A percentile compares a stretch with the other conserved stretches of the same genome.
Evolutionary conservation across 2,888 invertebrate genomes (phyloP).

Genomic region (Tipula confusa): DNA sequence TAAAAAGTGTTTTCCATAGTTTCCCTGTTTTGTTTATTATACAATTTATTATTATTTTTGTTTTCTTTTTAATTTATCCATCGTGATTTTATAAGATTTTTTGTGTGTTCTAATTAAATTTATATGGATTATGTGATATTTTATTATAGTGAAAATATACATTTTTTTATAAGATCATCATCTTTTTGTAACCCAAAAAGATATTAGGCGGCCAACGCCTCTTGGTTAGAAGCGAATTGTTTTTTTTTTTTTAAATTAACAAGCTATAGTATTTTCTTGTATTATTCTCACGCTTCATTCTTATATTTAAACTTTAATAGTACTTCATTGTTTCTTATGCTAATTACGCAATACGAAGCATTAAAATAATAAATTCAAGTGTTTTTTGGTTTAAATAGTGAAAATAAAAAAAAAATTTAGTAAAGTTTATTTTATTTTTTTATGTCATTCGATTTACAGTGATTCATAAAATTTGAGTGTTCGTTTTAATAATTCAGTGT

Average conservation of each 20-base stretch:
- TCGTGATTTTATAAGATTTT: not conserved
- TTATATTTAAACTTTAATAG: not conserved
- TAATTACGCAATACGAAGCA: conserved; percentile 20
- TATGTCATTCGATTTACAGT: conserved; percentile 26
- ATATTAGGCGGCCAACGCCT: conserved; percentile 28
- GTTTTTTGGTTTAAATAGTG: not conserved
- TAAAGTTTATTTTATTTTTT: not conserved
- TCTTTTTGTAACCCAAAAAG: not conserved
- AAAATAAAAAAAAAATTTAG: not conserved
- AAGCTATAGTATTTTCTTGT: not conserved
- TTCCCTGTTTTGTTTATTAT: not conserved
- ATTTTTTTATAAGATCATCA: not conserved
- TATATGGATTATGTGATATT: not conserved
- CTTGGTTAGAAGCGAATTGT: not conserved
- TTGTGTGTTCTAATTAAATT: not conserved
- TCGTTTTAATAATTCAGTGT: not conserved
- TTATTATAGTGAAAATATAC: not conserved
- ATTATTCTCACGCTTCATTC: not conserved
- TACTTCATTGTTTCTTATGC: not conserved
- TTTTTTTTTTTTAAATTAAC: not conserved
- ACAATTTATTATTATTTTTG: not conserved
- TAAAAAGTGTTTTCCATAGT: not conserved
- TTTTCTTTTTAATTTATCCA: not conserved
- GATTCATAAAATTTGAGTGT: not conserved
- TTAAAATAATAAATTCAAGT: not conserved